Evolutionary conservation across 2,113 vertebrate genomes (phyloP).

Genomic region (Etheostoma cragini): DNA sequence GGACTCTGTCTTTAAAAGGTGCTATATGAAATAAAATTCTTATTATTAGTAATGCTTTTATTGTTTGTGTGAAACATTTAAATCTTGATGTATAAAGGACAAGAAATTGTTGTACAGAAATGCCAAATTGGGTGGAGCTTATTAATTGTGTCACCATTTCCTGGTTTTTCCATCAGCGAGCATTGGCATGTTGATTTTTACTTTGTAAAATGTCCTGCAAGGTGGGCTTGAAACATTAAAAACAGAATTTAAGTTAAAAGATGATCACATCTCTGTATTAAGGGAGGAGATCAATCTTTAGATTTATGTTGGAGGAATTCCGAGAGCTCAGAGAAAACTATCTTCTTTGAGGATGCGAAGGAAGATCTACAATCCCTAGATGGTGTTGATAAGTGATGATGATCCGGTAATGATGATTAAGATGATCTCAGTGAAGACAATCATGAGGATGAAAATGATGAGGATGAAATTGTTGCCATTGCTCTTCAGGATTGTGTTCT

Average conservation of each 20-base stretch:
- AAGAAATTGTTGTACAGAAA: too few species aligned
- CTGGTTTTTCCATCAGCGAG: too few species aligned
- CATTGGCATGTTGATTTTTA: too few species aligned
- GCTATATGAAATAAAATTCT: too few species aligned
- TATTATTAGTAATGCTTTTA: too few species aligned
- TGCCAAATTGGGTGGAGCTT: too few species aligned
- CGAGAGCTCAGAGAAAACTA: neutral
- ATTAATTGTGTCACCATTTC: too few species aligned
- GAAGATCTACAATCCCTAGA: slow-evolving; percentile 1
- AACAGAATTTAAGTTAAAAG: neutral
- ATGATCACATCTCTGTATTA: neutral
- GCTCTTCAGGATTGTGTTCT: slow-evolving; percentile 36
- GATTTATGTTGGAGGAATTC: neutral
- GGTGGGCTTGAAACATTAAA: neutral
- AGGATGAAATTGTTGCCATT: neutral
- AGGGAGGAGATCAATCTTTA: slow-evolving; percentile 15
- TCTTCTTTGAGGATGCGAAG: neutral
- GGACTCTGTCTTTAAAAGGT: too few species aligned
- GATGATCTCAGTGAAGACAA: slow-evolving; percentile 29
- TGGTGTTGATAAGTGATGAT: slow-evolving; percentile 45
- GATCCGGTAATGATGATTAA: slow-evolving; percentile 51
- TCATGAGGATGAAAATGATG: slow-evolving; percentile 29
- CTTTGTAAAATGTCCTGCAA: too few species aligned
- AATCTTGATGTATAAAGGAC: too few species aligned
- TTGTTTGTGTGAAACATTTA: too few species aligned